Evolutionary conservation across 2,113 vertebrate species (phyloP), one percentile per base, ranked within the genome.

Genomic region (Albula goreensis): DNA sequence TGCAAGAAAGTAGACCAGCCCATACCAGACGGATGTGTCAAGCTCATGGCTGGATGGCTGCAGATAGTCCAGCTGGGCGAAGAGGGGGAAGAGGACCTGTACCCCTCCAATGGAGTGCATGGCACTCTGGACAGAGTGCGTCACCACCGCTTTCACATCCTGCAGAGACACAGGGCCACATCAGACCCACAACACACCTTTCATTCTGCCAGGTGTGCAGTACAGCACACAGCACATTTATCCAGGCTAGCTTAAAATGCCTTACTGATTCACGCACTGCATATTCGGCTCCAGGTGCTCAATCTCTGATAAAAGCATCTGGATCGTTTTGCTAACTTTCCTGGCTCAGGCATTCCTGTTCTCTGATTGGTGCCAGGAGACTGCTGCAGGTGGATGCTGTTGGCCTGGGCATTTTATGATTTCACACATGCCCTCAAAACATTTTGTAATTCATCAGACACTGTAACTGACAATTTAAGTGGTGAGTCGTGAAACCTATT

Each of bases 51-150:
- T 97, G 0, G 95, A 96, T 79, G 96, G 93, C 82, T 97, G 98
- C 85, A 96, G 94, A 93, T 96, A 97, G 92, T 99, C 98, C 92
- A 99, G 91, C 91, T 99, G 98, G 80, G 97, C 96, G 91, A 99
- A 99, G 79, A 99, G 97, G 49, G 98, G 98, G 86, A 99, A 99
- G 88, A 99, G 97, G 84, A 99, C 97, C 95, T 99, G 97, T 91
- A 99, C 98, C 12, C 98, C 98, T 88, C 98, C 98, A 4, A 99
- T 97, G 66, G 98, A 99, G 93, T 98, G 98, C 93, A 99, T 97
- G 87, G 98, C 97, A 1, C 98, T 99, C 92, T 99, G 97, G 92
- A 99, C 98, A 87, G 98, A 98, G 96, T 98, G 97, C 25, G 98
- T 99, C 89, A 98, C 97, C 25, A 98, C 98, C 90, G 98, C 98